A percentile compares a stretch with the other conserved stretches of the same genome.
phyloP scores from a whole-genome alignment of 37 sponge, comb jelly and placozoan species.

The Ianthella basta region DNA sequence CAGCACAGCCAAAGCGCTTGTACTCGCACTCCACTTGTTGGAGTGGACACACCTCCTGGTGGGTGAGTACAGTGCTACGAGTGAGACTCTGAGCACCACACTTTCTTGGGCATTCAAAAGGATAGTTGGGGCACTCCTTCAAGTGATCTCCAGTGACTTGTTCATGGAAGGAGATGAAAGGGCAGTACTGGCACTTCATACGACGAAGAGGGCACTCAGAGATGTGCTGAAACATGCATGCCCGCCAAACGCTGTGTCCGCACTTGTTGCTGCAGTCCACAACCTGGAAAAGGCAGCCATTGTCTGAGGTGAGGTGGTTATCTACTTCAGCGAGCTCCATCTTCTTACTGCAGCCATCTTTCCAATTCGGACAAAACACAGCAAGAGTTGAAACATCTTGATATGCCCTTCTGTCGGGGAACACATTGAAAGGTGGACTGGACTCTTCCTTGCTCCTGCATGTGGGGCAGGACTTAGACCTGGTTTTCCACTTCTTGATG shows the following conservation, averaged over 20 bases:
- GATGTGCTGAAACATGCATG: conserved; percentile 44
- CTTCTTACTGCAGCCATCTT: conserved; percentile 57
- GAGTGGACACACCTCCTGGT: conserved; percentile 45
- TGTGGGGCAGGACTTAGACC: conserved; percentile 53
- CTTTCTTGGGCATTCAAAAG: conserved; percentile 57
- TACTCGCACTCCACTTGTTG: conserved; percentile 41
- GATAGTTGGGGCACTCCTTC: conserved; percentile 52
- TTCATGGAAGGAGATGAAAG: conserved; percentile 36
- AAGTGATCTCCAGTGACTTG: conserved; percentile 50
- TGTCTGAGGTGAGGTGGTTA: conserved; percentile 30
- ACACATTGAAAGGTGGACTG: not conserved
- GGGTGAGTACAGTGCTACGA: conserved; percentile 38
- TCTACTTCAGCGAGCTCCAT: conserved; percentile 42
- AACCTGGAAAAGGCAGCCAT: conserved; percentile 45
- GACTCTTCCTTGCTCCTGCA: conserved; percentile 20
- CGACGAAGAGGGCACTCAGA: conserved; percentile 43
- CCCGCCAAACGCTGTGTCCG: conserved; percentile 25
- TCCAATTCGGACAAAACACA: conserved; percentile 42
- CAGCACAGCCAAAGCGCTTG: not conserved
- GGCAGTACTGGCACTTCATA: conserved; percentile 61
- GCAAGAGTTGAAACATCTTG: conserved; percentile 38
- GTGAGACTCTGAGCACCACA: conserved; percentile 44
- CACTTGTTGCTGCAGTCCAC: conserved; percentile 58
- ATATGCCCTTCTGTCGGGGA: conserved; percentile 1
- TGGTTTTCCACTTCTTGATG: conserved; percentile 50